Conservation (phyloP, 2,797 vertebrate species). For the Chelon auratus region DNA sequence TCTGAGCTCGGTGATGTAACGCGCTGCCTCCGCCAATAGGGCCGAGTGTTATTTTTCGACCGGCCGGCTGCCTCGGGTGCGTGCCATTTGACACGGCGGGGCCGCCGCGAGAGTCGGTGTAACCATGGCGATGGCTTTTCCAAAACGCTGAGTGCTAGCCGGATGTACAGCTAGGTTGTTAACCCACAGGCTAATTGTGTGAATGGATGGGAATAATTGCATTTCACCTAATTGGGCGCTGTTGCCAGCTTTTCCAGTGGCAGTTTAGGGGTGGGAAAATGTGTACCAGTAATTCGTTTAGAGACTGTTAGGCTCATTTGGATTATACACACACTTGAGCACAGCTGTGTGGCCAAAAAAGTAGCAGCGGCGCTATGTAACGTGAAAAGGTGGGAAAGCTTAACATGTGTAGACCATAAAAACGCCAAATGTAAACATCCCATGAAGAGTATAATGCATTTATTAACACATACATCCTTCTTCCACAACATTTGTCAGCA, state of each 20-base stretch:
- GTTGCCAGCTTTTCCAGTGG: constrained; percentile 80
- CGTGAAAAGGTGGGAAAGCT: constrained; percentile 57
- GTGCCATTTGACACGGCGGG: constrained; percentile 58
- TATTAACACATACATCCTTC: constrained; percentile 27
- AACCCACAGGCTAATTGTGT: constrained; percentile 78
- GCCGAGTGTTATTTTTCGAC: constrained; percentile 55
- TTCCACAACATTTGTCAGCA: constrained; percentile 34
- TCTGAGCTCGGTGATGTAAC: constrained; percentile 60
- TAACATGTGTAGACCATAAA: constrained; percentile 44
- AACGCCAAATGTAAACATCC: neutral
- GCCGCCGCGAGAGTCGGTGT: constrained; percentile 56
- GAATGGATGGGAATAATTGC: constrained; percentile 82
- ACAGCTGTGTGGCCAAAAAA: constrained; percentile 74
- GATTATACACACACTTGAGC: constrained; percentile 80
- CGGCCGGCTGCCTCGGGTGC: constrained; percentile 46
- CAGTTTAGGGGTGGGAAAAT: constrained; percentile 75
- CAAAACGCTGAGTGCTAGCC: constrained; percentile 63
- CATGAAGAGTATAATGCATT: constrained; percentile 18
- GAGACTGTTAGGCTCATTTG: constrained; percentile 77
- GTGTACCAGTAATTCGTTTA: constrained; percentile 76
- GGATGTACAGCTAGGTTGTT: constrained; percentile 67
- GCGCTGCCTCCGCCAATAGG: constrained; percentile 59
- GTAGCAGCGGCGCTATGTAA: constrained; percentile 50
- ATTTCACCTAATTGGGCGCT: constrained; percentile 78
- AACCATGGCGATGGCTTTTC: constrained; percentile 72